These are phyloP conservation scores for Podarcis lilfordi DNA, from an alignment of 2,797 vertebrate genomes.

Conservation along the genomic window DNA sequence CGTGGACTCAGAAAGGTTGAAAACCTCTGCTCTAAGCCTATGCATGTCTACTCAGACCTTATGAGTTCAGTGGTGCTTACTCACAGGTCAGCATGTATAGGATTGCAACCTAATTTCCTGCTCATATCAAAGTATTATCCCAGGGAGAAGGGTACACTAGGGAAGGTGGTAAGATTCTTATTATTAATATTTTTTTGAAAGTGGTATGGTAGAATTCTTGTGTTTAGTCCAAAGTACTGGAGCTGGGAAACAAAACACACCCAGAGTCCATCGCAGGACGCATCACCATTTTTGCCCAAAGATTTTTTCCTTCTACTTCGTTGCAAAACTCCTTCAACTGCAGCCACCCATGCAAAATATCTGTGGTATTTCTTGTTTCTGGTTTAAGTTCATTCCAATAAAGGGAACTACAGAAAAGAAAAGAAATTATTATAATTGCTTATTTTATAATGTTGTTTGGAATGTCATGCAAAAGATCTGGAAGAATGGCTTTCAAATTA, in stretches of 20 bases:
- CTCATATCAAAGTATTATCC: accelerated
- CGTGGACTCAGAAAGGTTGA: no score
- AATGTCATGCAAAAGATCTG: conserved; percentile 56
- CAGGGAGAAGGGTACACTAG: not conserved
- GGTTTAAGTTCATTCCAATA: conserved; percentile 27
- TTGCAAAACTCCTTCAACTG: not conserved
- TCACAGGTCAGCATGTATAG: no score
- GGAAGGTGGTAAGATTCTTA: no score
- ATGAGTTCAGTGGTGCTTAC: no score
- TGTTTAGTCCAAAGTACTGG: not conserved
- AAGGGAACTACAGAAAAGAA: conserved; percentile 42
- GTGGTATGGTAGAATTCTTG: not conserved
- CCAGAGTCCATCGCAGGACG: accelerated
- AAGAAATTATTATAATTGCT: not conserved
- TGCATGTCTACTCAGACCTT: no score
- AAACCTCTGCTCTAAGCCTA: no score
- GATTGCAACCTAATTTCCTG: not conserved
- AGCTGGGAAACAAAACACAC: not conserved
- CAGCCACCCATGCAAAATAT: conserved; percentile 8
- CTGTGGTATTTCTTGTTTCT: conserved; percentile 26
- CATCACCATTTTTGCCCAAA: not conserved
- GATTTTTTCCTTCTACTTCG: accelerated
- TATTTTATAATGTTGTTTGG: conserved; percentile 43
- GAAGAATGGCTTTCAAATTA: conserved; percentile 46
- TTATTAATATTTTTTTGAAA: not conserved